phyloP scores from a whole-genome alignment of 2,888 invertebrate genomes.

The Drosophila formosana region DNA sequence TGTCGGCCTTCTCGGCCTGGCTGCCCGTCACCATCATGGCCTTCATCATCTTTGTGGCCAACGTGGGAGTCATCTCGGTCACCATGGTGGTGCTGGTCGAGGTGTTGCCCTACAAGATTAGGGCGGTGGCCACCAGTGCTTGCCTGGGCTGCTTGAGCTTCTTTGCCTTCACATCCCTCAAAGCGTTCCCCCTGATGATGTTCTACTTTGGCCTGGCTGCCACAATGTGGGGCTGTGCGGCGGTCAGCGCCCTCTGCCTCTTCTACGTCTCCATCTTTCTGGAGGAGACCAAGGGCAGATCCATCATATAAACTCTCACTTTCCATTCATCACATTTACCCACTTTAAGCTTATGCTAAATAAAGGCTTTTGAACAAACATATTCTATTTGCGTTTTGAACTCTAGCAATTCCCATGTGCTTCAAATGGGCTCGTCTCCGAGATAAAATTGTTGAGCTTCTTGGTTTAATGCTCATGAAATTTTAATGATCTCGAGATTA shows the following conservation, averaged over 20 bases:
- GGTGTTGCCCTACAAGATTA: slow-evolving; percentile 76
- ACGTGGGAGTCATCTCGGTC: slow-evolving; percentile 76
- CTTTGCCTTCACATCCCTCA: slow-evolving; percentile 69
- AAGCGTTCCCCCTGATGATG: slow-evolving; percentile 75
- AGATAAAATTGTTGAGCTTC: background rate
- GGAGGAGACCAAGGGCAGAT: slow-evolving; percentile 81
- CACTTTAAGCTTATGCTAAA: background rate
- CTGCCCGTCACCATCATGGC: slow-evolving; percentile 76
- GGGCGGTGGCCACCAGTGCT: slow-evolving; percentile 66
- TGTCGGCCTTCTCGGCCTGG: slow-evolving; percentile 58
- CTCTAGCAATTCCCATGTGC: background rate
- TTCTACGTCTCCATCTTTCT: slow-evolving; percentile 72
- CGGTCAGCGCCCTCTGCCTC: slow-evolving; percentile 65
- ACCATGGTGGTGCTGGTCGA: slow-evolving; percentile 79
- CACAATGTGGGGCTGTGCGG: slow-evolving; percentile 77
- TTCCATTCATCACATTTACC: background rate
- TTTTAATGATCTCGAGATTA: background rate
- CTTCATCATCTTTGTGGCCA: slow-evolving; percentile 75
- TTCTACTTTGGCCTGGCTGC: slow-evolving; percentile 63
- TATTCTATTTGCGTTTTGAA: background rate
- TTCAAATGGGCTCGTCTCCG: background rate
- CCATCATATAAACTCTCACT: slow-evolving; percentile 47
- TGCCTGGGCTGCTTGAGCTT: slow-evolving; percentile 67
- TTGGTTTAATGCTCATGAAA: background rate
- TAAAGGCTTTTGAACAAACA: background rate